phyloP scores from a whole-genome alignment of 2,797 vertebrate genomes.

The Sciaenops ocellatus region DNA sequence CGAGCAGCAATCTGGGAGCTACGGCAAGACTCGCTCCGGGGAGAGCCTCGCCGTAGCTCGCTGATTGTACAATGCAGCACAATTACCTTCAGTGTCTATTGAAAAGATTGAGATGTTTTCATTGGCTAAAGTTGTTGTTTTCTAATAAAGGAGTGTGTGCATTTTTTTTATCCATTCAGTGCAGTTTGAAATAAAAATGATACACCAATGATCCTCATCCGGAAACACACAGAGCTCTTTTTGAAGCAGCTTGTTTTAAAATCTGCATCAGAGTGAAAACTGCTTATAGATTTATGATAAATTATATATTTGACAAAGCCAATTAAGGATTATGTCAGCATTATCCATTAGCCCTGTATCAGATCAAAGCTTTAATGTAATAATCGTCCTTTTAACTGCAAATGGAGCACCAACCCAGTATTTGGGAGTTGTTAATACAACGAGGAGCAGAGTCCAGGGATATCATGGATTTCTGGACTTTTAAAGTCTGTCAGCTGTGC shows the following conservation, averaged over 20 bases:
- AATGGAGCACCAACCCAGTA: constrained; percentile 43
- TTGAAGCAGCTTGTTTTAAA: background rate
- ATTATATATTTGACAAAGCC: background rate
- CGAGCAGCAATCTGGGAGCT: constrained; percentile 42
- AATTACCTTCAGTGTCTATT: constrained; percentile 35
- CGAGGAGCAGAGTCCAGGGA: constrained; percentile 40
- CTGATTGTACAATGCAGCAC: constrained; percentile 27
- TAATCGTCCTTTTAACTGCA: constrained; percentile 13
- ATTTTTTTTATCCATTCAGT: constrained; percentile 15
- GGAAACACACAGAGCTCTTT: background rate
- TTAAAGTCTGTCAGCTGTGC: constrained; percentile 78
- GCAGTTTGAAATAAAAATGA: constrained; percentile 16
- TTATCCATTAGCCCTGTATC: background rate
- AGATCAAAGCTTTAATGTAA: background rate
- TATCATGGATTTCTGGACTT: constrained; percentile 68
- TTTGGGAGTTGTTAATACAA: constrained; percentile 36
- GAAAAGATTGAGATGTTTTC: constrained; percentile 30
- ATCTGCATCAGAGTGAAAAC: background rate
- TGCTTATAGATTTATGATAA: background rate
- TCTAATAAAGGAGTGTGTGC: constrained; percentile 27
- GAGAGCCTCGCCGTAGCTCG: background rate
- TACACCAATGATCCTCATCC: background rate
- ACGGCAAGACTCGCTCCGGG: constrained; percentile 5
- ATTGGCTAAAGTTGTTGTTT: constrained; percentile 28
- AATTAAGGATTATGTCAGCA: background rate